These are phyloP conservation scores for Pinctada fucata DNA, from an alignment of 2,888 invertebrate species.

Conservation along the genomic window DNA sequence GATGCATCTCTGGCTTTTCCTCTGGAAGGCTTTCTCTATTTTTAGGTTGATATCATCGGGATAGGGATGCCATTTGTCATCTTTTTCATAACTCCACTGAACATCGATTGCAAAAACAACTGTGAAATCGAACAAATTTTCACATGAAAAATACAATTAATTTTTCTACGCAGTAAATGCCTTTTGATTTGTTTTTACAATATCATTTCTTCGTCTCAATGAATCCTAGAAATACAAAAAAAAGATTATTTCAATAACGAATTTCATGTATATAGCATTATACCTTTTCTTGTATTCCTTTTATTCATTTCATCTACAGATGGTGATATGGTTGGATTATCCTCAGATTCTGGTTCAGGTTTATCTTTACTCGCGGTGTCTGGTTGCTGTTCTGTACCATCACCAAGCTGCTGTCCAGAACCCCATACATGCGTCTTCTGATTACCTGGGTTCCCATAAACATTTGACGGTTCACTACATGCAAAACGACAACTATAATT, in stretches of 20 bases:
- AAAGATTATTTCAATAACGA: too few species aligned
- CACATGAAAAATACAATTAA: too few species aligned
- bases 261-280: neutral
- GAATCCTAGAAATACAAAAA: too few species aligned
- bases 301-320: neutral
- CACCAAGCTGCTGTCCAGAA: neutral
- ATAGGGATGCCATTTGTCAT: neutral
- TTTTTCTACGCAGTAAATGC: too few species aligned
- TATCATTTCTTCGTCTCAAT: too few species aligned
- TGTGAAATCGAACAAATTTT: neutral
- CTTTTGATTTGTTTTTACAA: too few species aligned
- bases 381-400: neutral
- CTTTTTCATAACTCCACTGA: slow-evolving; percentile 7
- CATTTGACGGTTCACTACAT: neutral
- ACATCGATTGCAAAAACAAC: neutral
- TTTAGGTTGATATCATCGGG: slow-evolving; percentile 4
- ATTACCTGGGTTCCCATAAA: neutral
- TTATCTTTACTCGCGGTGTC: neutral
- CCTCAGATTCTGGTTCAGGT: too few species aligned
- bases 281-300: neutral
- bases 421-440: neutral
- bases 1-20: slow-evolving; percentile 8
- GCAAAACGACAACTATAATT: too few species aligned
- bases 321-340: too few species aligned
- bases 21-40: slow-evolving; percentile 9